These are phyloP conservation scores for Tupaia chinensis DNA, from an alignment of 2,113 vertebrate species.

Conservation along the genomic window DNA sequence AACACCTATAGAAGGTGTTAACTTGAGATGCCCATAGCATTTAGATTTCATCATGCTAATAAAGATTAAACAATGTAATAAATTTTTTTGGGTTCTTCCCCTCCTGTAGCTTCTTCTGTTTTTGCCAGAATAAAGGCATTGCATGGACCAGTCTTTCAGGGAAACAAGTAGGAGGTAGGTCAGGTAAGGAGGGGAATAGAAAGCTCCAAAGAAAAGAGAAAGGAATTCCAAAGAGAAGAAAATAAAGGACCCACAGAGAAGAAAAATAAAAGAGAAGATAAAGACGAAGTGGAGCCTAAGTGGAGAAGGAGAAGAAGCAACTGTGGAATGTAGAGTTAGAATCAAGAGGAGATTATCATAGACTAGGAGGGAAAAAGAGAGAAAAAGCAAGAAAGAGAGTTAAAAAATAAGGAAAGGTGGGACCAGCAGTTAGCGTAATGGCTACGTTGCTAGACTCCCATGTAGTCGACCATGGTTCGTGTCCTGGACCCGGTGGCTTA, in stretches of 20 bases:
- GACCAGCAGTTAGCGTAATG: too few species aligned
- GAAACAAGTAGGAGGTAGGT: neutral
- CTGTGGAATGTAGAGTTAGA: neutral
- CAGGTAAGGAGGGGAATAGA: neutral
- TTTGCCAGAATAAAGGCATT: neutral
- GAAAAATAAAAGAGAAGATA: neutral
- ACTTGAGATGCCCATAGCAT: neutral
- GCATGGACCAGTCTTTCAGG: neutral
- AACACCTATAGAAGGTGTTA: neutral
- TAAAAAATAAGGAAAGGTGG: neutral
- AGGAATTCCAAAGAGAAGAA: neutral
- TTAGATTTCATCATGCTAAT: neutral
- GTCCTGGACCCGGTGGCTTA: too few species aligned
- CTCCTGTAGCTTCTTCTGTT: neutral
- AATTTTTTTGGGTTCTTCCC: neutral
- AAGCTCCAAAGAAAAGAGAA: neutral
- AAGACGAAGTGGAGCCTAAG: neutral
- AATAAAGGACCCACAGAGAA: too few species aligned
- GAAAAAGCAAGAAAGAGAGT: neutral
- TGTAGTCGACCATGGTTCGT: too few species aligned
- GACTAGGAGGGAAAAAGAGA: neutral
- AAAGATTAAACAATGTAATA: neutral
- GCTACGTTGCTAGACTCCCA: too few species aligned
- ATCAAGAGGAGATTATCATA: neutral
- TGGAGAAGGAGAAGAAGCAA: neutral